These are phyloP conservation scores for Lampropteryx suffumata DNA, from an alignment of 2,888 invertebrate species.

Conservation along the genomic window DNA sequence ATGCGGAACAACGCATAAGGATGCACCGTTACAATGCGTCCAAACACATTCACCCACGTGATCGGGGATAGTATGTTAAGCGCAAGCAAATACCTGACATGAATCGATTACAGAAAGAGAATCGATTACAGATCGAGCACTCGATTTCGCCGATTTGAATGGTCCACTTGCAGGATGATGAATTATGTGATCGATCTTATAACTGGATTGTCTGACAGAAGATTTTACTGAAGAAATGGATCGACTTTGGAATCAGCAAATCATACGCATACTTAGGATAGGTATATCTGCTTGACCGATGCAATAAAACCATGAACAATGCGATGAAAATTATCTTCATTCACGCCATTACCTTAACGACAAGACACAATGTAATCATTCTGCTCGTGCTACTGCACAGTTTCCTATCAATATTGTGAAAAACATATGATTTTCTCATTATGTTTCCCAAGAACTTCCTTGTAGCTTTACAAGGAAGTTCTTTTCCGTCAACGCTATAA, in stretches of 20 bases:
- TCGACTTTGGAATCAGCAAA: constrained; percentile 6
- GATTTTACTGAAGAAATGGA: constrained; percentile 9
- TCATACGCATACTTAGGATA: not conserved
- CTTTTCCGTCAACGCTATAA: constrained; percentile 3
- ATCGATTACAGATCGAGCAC: constrained; percentile 23
- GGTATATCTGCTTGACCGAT: not conserved
- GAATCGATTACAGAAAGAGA: constrained; percentile 38
- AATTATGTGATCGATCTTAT: constrained; percentile 22
- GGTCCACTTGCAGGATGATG: constrained; percentile 37
- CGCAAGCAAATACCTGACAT: constrained; percentile 54
- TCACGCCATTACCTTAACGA: constrained; percentile 4
- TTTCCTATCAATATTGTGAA: constrained; percentile 15
- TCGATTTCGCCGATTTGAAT: constrained; percentile 51
- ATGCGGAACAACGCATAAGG: constrained; percentile 52
- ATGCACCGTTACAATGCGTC: constrained; percentile 54
- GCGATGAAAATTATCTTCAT: constrained; percentile 6
- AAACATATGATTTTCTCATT: constrained; percentile 12
- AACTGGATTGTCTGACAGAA: constrained; percentile 13
- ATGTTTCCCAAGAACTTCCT: constrained; percentile 7
- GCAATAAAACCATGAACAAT: constrained; percentile 5
- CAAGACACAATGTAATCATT: constrained; percentile 17
- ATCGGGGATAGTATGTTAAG: constrained; percentile 66
- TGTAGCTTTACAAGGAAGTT: too few relatives aligned
- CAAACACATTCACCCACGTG: constrained; percentile 48
- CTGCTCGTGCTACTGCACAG: constrained; percentile 1